Percentiles rank a stretch among this genome's conserved stretches.
These are phyloP conservation scores for Leptarthrus brevirostris DNA, from an alignment of 2,888 invertebrate genomes.

Conservation along the genomic window DNA sequence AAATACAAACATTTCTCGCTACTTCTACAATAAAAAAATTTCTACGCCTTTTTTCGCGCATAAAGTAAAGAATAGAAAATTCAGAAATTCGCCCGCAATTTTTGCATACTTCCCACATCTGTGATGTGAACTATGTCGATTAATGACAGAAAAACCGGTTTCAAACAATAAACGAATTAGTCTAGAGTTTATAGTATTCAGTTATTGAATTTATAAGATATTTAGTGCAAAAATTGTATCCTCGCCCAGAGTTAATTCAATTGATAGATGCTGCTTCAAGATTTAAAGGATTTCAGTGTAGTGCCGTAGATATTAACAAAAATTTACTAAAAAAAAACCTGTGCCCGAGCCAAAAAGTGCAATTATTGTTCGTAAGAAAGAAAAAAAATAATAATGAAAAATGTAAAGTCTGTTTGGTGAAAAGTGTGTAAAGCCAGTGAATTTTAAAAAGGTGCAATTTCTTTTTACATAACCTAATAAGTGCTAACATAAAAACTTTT, in stretches of 20 bases:
- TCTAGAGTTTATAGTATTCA: neutral
- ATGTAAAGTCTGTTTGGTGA: constrained; percentile 5
- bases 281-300: constrained; percentile 8
- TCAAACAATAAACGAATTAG: constrained; percentile 36
- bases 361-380: constrained; percentile 19
- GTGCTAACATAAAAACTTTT: neutral
- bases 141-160: constrained; percentile 17
- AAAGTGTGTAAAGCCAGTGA: neutral
- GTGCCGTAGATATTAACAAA: constrained; percentile 12
- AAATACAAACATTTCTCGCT: neutral
- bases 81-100: constrained; percentile 18
- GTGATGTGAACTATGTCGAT: constrained; percentile 21
- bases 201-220: neutral
- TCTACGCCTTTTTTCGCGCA: constrained; percentile 34
- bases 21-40: constrained; percentile 5
- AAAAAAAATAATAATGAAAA: constrained; percentile 12
- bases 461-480: constrained; percentile 30
- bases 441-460: constrained; percentile 13
- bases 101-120: constrained; percentile 2
- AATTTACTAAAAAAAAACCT: neutral
- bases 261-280: neutral
- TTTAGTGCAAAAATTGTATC: neutral
- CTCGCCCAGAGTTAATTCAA: neutral
- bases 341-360: constrained; percentile 44
- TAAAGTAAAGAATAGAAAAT: neutral